phyloP scores from a whole-genome alignment of 2,888 invertebrate genomes.

The Scrobipalpa atriplicella region DNA sequence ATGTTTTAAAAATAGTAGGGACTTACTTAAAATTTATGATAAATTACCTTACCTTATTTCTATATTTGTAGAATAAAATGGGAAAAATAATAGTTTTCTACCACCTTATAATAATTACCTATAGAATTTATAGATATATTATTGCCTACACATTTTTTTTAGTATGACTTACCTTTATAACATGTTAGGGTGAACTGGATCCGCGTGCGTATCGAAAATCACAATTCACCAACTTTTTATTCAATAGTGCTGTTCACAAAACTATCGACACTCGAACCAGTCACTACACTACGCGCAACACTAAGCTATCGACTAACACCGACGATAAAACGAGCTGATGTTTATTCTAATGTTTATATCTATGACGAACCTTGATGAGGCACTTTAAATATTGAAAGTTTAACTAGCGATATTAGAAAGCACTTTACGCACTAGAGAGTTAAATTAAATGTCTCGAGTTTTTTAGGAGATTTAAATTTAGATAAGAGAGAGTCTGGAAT shows the following conservation, averaged over 20 bases:
- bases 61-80: too few relatives aligned
- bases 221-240: slow-evolving; percentile 45
- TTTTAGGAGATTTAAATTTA: slow-evolving; percentile 38
- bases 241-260: slow-evolving; percentile 41
- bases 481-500: slow-evolving; percentile 38
- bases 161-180: slow-evolving; percentile 65
- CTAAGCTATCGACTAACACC: slow-evolving; percentile 36
- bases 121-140: too few relatives aligned
- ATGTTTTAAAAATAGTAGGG: too few relatives aligned
- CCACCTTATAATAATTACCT: too few relatives aligned
- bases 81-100: too few relatives aligned
- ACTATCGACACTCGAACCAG: slow-evolving; percentile 41
- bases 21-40: too few relatives aligned
- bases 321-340: slow-evolving; percentile 33
- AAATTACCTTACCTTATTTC: too few relatives aligned
- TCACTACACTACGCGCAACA: slow-evolving; percentile 37
- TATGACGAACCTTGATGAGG: slow-evolving; percentile 47
- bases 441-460: slow-evolving; percentile 32
- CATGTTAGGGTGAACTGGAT: slow-evolving; percentile 59
- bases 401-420: slow-evolving; percentile 38
- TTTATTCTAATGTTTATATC: slow-evolving; percentile 32
- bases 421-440: slow-evolving; percentile 43
- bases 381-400: slow-evolving; percentile 49
- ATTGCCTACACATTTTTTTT: too few relatives aligned
- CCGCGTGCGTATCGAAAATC: slow-evolving; percentile 47